A percentile compares a stretch with the other conserved stretches of the same genome.
Conservation (phyloP, 2,888 invertebrate genomes). For the Gymnoscelis rufifasciata region DNA sequence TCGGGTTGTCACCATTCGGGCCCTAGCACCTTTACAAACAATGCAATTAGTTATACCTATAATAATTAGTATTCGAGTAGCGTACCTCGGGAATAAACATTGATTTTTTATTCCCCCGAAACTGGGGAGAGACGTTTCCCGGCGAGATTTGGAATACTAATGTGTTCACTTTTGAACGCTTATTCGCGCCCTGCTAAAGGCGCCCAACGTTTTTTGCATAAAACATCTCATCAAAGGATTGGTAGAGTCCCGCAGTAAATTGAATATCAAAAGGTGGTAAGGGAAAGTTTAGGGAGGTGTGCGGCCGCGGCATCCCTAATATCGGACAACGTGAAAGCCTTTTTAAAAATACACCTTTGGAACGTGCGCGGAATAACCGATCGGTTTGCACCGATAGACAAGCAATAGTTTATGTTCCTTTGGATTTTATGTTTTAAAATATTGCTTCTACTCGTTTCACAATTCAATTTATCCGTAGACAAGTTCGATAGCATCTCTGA, state of each 20-base stretch:
- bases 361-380: constrained; percentile 71
- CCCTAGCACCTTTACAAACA: constrained; percentile 55
- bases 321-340: constrained; percentile 67
- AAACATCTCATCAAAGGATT: constrained; percentile 80
- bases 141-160: constrained; percentile 71
- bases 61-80: constrained; percentile 73
- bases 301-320: constrained; percentile 65
- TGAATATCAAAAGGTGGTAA: constrained; percentile 77
- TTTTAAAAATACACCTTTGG: constrained; percentile 75
- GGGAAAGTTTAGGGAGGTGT: constrained; percentile 64
- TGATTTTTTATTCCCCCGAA: constrained; percentile 78
- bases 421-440: constrained; percentile 13
- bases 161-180: constrained; percentile 76
- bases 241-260: constrained; percentile 74
- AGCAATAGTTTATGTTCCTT: constrained; percentile 17
- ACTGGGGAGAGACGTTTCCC: constrained; percentile 58
- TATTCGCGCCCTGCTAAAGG: constrained; percentile 74
- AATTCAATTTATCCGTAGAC: constrained; percentile 2
- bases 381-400: constrained; percentile 29
- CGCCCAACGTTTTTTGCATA: constrained; percentile 77
- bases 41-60: constrained; percentile 68
- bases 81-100: constrained; percentile 74
- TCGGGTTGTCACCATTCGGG: constrained; percentile 36
- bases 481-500: neutral
- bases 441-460: neutral